These are phyloP conservation scores for Heliconius nattereri DNA, from an alignment of 1,140 invertebrate genomes.

Conservation along the genomic window DNA sequence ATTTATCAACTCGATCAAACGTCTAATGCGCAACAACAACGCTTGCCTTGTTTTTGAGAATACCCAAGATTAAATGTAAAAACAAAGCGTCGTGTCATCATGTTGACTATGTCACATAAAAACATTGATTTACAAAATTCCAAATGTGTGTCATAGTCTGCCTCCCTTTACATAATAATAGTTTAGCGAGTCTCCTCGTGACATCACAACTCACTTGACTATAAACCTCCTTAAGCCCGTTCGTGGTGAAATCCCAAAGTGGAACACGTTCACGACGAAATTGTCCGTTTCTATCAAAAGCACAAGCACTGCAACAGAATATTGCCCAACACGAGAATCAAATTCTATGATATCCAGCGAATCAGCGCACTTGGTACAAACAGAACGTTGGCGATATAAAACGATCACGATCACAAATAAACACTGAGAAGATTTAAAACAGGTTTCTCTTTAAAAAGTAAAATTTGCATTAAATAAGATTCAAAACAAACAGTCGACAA, in stretches of 20 bases:
- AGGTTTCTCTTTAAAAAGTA: slow-evolving; percentile 56
- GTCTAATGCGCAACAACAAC: not conserved
- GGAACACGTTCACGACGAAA: slow-evolving; percentile 76
- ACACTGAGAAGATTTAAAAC: slow-evolving; percentile 57
- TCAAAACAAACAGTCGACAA: slow-evolving; percentile 61
- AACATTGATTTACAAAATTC: not conserved
- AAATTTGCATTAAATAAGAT: slow-evolving; percentile 62
- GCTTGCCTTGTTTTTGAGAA: not conserved
- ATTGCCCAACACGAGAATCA: slow-evolving; percentile 70
- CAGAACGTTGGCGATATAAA: slow-evolving; percentile 38
- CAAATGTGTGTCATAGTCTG: not conserved
- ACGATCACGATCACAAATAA: slow-evolving; percentile 39
- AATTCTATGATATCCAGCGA: slow-evolving; percentile 45
- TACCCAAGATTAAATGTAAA: not conserved
- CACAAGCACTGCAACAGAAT: slow-evolving; percentile 76
- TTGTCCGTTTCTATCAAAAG: slow-evolving; percentile 72
- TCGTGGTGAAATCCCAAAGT: slow-evolving; percentile 79
- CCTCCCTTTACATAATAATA: not conserved
- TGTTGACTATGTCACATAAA: not conserved
- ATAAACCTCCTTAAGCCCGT: slow-evolving; percentile 79
- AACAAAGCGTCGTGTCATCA: not conserved
- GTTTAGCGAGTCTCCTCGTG: slow-evolving; percentile 23
- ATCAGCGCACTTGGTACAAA: slow-evolving; percentile 24
- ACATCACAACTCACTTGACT: slow-evolving; percentile 70
- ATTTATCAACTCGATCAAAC: slow-evolving; percentile 26